Evolutionary conservation across 2,888 invertebrate genomes (phyloP).

Genomic region (Alsophila aescularia): DNA sequence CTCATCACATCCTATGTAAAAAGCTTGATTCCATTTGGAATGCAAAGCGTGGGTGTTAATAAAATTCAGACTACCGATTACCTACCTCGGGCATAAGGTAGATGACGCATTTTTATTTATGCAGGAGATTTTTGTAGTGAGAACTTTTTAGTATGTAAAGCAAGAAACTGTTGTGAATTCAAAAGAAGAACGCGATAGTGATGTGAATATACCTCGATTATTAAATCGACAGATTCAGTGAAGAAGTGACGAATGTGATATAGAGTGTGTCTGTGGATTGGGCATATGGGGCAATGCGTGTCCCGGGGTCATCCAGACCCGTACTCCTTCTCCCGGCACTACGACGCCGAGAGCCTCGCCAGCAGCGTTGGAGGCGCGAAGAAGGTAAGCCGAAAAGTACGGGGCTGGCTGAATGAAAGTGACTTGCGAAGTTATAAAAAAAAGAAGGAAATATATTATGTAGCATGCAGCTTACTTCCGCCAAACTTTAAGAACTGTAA

Average conservation of each 20-base stretch:
- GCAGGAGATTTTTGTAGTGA: constrained; percentile 31
- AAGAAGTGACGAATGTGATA: constrained; percentile 30
- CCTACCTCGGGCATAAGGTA: constrained; percentile 3
- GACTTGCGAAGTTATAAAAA: no score
- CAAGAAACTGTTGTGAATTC: neutral
- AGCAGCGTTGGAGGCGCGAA: constrained; percentile 65
- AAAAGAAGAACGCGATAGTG: constrained; percentile 20
- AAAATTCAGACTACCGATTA: constrained; percentile 29
- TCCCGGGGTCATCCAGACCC: constrained; percentile 85
- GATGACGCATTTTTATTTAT: constrained; percentile 25
- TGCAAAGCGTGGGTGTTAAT: constrained; percentile 38
- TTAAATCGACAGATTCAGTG: constrained; percentile 9
- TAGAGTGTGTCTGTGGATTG: constrained; percentile 47
- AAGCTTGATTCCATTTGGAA: constrained; percentile 23
- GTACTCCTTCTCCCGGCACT: constrained; percentile 75
- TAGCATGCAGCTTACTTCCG: no score
- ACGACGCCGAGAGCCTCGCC: constrained; percentile 76
- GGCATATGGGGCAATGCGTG: constrained; percentile 91
- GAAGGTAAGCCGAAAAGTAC: constrained; percentile 60
- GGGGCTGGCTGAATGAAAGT: neutral
- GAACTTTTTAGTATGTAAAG: constrained; percentile 20
- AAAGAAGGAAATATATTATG: no score
- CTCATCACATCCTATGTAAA: constrained; percentile 11
- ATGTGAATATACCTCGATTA: constrained; percentile 20
- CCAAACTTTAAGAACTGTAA: no score